Evolutionary conservation across 2,888 invertebrate genomes (phyloP).

Genomic region (Sisyra nigra): DNA sequence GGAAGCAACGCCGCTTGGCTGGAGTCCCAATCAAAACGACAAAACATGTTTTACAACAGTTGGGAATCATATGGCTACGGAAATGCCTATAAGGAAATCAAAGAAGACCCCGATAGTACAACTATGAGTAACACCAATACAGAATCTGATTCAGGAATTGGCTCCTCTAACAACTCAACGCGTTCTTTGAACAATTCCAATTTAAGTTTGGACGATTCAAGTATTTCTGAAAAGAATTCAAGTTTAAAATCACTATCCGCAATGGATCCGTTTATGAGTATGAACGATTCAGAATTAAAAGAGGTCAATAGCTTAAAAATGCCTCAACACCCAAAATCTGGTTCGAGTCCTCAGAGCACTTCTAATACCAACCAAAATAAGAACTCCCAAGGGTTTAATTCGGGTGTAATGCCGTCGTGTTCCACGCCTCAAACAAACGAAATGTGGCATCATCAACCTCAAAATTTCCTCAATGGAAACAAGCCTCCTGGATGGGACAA

Average conservation of each 20-base stretch:
- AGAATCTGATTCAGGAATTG: slow-evolving; percentile 21
- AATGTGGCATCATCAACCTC: too few relatives aligned
- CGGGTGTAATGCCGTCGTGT: too few relatives aligned
- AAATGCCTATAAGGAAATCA: slow-evolving; percentile 30
- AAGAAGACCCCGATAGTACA: slow-evolving; percentile 63
- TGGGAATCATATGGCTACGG: slow-evolving; percentile 12
- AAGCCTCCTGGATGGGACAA: too few relatives aligned
- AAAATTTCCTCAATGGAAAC: too few relatives aligned
- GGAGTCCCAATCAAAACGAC: slow-evolving; percentile 10
- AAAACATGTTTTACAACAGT: slow-evolving; percentile 11
- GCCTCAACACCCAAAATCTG: not conserved
- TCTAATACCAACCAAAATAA: too few relatives aligned
- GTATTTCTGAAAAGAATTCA: not conserved
- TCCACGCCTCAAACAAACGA: too few relatives aligned
- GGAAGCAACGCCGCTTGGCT: slow-evolving; percentile 10
- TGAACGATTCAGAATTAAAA: slow-evolving; percentile 3
- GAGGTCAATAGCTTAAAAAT: not conserved
- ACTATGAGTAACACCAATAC: slow-evolving; percentile 26
- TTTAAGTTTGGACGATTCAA: not conserved
- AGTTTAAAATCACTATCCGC: slow-evolving; percentile 2
- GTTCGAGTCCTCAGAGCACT: too few relatives aligned
- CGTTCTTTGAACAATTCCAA: not conserved
- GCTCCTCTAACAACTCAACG: slow-evolving; percentile 10
- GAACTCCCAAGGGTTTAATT: too few relatives aligned
- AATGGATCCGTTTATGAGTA: slow-evolving; percentile 6